Conservation (phyloP, 2,113 vertebrate genomes). For the Stomatorhinus ivindoensis region DNA sequence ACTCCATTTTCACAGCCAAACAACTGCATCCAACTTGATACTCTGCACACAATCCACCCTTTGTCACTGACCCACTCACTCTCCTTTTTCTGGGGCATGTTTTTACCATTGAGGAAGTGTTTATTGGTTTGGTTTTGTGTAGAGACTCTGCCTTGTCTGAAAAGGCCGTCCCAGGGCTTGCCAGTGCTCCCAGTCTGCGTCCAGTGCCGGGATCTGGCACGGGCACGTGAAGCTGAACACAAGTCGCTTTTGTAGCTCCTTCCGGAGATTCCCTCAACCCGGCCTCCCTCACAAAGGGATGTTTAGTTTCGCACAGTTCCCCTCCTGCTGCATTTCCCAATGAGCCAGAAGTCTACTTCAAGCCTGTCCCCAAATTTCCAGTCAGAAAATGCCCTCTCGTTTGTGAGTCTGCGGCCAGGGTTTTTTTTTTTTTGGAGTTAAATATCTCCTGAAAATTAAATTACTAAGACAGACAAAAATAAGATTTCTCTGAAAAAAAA, state of each 20-base stretch:
- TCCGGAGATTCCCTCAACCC: constrained; percentile 12
- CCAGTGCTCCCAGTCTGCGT: background rate
- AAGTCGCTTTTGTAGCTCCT: constrained; percentile 15
- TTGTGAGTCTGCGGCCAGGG: background rate
- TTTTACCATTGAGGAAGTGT: background rate
- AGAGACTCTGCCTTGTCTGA: background rate
- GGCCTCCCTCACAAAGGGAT: constrained; percentile 19
- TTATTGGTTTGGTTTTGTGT: constrained; percentile 3
- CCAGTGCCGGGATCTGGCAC: constrained; percentile 10
- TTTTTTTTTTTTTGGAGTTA: too few relatives aligned
- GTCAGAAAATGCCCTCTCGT: background rate
- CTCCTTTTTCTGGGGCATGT: background rate
- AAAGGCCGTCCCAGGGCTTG: background rate
- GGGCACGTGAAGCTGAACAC: background rate
- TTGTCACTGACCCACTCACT: background rate
- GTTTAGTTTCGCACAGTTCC: constrained; percentile 2
- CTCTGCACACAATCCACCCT: background rate
- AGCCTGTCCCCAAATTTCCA: background rate
- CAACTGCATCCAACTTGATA: background rate
- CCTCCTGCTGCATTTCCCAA: constrained; percentile 2
- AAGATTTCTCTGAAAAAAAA: background rate
- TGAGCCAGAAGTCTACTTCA: background rate
- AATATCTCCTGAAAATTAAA: background rate
- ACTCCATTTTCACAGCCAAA: background rate
- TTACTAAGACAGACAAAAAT: background rate